A percentile compares a stretch with the other conserved stretches of the same genome.
Evolutionary conservation across 2,888 invertebrate species (phyloP).

Genomic region (Agrochola lychnidis): DNA sequence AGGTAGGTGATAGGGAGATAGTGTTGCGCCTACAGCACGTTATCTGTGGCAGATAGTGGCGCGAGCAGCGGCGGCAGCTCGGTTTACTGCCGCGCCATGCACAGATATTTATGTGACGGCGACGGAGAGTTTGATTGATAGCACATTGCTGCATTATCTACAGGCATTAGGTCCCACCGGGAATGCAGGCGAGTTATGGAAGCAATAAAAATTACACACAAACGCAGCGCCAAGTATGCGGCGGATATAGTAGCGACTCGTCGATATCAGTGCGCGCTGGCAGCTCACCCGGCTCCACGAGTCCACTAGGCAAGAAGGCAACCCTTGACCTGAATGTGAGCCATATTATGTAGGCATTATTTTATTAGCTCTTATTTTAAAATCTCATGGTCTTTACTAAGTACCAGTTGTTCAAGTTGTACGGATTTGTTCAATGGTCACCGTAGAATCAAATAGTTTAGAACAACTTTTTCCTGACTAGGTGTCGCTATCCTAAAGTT

Average conservation of each 20-base stretch:
- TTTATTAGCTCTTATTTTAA: conserved; percentile 6
- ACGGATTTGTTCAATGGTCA: not conserved
- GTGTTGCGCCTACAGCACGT: conserved; percentile 65
- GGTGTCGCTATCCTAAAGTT: not conserved
- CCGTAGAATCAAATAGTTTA: not conserved
- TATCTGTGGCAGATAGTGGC: conserved; percentile 63
- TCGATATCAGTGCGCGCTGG: conserved; percentile 7
- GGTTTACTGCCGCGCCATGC: conserved; percentile 38
- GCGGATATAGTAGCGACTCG: conserved; percentile 19
- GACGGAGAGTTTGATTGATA: conserved; percentile 67
- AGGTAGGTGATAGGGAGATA: conserved; percentile 46
- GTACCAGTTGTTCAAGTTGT: conserved; percentile 2
- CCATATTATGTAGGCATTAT: not conserved
- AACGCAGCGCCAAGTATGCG: conserved; percentile 32
- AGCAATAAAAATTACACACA: conserved; percentile 57
- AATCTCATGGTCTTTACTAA: not conserved
- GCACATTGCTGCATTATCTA: conserved; percentile 65
- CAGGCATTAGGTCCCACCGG: conserved; percentile 53
- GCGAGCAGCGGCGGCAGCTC: conserved; percentile 24
- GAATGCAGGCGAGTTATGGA: conserved; percentile 63
- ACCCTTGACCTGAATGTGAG: conserved; percentile 39
- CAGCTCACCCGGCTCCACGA: conserved; percentile 2
- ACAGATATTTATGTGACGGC: conserved; percentile 53
- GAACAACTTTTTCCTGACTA: not conserved
- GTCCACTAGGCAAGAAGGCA: not conserved